Conservation (phyloP, 2,797 vertebrate species). For the Alca torda region DNA sequence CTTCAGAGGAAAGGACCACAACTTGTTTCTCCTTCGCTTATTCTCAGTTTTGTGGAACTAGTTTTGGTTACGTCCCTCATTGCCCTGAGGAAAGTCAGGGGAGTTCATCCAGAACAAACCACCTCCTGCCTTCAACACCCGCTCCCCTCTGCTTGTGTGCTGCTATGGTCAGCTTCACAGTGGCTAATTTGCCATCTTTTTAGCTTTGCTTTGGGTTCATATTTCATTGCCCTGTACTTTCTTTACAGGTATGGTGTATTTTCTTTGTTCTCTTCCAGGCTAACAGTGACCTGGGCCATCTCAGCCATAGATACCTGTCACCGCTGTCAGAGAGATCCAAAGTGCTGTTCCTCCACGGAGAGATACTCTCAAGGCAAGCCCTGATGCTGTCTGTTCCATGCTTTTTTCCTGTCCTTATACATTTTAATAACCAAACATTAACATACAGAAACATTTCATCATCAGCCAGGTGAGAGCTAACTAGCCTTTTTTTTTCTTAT, state of each 20-base stretch:
- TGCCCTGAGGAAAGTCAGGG: background rate
- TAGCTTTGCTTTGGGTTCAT: background rate
- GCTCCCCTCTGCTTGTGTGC: background rate
- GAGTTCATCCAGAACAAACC: background rate
- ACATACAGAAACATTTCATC: slow-evolving; percentile 59
- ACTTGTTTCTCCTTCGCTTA: background rate
- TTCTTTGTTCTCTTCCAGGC: background rate
- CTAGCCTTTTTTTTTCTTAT: background rate
- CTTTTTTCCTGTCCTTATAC: slow-evolving; percentile 36
- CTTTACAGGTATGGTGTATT: background rate
- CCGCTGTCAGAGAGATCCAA: background rate
- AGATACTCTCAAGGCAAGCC: background rate
- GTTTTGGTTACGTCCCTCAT: background rate
- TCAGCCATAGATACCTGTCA: background rate
- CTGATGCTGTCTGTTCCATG: slow-evolving; percentile 37
- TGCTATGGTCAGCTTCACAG: background rate
- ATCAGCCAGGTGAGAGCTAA: slow-evolving; percentile 44
- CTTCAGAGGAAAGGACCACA: background rate
- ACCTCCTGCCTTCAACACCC: background rate
- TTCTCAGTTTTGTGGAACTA: background rate
- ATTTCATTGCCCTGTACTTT: background rate
- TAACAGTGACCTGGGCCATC: background rate
- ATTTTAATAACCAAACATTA: slow-evolving; percentile 67
- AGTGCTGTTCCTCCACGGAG: background rate
- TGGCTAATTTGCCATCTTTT: background rate